phyloP scores from a whole-genome alignment of 2,113 vertebrate genomes.

The Pachypanchax playfairii region DNA sequence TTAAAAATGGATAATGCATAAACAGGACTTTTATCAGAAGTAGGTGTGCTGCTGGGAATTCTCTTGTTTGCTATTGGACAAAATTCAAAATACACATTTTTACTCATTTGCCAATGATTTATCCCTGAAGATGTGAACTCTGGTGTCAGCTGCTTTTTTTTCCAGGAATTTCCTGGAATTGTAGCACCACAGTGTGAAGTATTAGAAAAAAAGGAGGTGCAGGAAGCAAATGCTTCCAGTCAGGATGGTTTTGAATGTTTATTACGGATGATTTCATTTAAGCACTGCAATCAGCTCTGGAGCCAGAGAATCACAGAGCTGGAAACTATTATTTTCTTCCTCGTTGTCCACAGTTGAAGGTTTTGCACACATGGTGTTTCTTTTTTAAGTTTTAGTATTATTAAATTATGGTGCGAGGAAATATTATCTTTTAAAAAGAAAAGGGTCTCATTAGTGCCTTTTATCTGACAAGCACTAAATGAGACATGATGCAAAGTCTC shows the following conservation, averaged over 20 bases:
- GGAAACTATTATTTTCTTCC: neutral
- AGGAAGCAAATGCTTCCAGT: neutral
- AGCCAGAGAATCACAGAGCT: neutral
- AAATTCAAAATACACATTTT: neutral
- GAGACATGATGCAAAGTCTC: neutral
- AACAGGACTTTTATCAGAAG: neutral
- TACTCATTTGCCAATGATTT: neutral
- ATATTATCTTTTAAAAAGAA: neutral
- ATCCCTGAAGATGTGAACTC: neutral
- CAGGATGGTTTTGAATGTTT: too few species aligned
- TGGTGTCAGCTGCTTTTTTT: neutral
- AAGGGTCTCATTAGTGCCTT: constrained; percentile 1
- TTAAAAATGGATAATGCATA: neutral
- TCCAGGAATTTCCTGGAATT: neutral
- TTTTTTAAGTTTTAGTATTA: too few species aligned
- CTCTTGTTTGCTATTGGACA: neutral
- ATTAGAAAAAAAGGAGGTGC: neutral
- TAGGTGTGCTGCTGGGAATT: neutral
- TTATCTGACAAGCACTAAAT: neutral
- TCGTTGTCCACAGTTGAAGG: too few species aligned
- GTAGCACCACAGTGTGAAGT: neutral
- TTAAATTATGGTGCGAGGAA: too few species aligned
- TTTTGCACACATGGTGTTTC: too few species aligned
- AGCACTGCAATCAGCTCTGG: neutral
- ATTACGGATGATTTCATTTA: constrained; percentile 2